Evolutionary conservation across 1,140 invertebrate species (phyloP).

Genomic region (Tachypleus tridentatus): DNA sequence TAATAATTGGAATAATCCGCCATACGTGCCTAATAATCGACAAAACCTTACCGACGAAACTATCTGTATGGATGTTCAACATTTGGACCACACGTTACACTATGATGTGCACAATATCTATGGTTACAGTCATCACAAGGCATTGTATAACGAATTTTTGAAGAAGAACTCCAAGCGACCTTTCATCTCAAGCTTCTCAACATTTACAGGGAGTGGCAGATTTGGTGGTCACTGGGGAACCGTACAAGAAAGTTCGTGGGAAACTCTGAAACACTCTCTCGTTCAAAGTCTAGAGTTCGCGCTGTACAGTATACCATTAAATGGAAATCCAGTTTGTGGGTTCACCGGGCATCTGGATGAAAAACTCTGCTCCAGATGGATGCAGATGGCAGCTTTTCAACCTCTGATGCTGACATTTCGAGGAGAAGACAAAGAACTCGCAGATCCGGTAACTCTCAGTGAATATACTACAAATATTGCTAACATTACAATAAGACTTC

Average conservation of each 20-base stretch:
- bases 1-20: slow-evolving; percentile 49
- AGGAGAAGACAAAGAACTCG: neutral
- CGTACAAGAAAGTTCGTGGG: slow-evolving; percentile 11
- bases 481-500: slow-evolving; percentile 19
- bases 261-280: slow-evolving; percentile 11
- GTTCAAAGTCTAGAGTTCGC: slow-evolving; percentile 26
- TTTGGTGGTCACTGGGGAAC: slow-evolving; percentile 16
- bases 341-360: slow-evolving; percentile 28
- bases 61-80: slow-evolving; percentile 65
- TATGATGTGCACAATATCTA: slow-evolving; percentile 74
- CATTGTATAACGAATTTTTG: neutral
- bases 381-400: slow-evolving; percentile 29
- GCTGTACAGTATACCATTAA: slow-evolving; percentile 36
- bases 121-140: slow-evolving; percentile 34
- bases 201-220: slow-evolving; percentile 14
- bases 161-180: neutral
- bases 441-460: neutral
- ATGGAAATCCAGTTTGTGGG: slow-evolving; percentile 37
- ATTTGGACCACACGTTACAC: slow-evolving; percentile 44
- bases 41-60: slow-evolving; percentile 52
- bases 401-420: slow-evolving; percentile 16
- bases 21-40: slow-evolving; percentile 46
- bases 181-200: slow-evolving; percentile 10
- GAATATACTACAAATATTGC: neutral
- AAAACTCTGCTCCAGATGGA: slow-evolving; percentile 36